Evolutionary conservation across 2,888 invertebrate species (phyloP).

Genomic region (Mesochorus sp.): DNA sequence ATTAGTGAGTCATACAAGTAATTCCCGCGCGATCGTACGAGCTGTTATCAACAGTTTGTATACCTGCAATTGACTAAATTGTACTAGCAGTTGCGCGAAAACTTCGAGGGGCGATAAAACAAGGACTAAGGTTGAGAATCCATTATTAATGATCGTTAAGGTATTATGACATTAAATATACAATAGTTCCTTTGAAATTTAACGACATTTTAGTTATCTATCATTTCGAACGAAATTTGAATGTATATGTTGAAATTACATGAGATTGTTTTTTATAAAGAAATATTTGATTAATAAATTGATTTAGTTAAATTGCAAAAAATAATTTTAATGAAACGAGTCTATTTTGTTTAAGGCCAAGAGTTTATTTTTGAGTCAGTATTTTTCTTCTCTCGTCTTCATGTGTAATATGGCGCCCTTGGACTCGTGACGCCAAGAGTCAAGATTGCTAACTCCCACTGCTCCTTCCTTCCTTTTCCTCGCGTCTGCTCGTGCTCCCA

Average conservation of each 20-base stretch:
- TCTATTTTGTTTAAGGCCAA: background rate
- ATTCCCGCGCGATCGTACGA: background rate
- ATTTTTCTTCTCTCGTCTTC: background rate
- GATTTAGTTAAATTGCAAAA: background rate
- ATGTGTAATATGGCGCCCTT: constrained; percentile 66
- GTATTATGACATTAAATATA: background rate
- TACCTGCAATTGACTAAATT: background rate
- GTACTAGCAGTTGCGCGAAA: background rate
- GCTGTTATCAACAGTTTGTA: background rate
- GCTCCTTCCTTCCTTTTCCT: background rate
- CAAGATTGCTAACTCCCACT: constrained; percentile 1
- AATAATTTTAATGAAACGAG: background rate
- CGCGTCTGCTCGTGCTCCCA: background rate
- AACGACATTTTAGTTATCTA: background rate
- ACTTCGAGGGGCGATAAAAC: too few relatives aligned
- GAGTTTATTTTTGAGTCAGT: background rate
- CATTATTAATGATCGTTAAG: background rate
- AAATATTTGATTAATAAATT: too few relatives aligned
- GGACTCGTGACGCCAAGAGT: background rate
- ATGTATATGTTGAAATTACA: too few relatives aligned
- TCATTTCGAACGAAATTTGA: too few relatives aligned
- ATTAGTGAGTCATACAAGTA: background rate
- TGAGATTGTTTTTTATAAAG: too few relatives aligned
- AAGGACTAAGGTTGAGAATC: too few relatives aligned
- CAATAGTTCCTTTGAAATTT: background rate